These are phyloP conservation scores for Caranx ignobilis DNA, from an alignment of 2,113 vertebrate genomes.

Conservation along the genomic window DNA sequence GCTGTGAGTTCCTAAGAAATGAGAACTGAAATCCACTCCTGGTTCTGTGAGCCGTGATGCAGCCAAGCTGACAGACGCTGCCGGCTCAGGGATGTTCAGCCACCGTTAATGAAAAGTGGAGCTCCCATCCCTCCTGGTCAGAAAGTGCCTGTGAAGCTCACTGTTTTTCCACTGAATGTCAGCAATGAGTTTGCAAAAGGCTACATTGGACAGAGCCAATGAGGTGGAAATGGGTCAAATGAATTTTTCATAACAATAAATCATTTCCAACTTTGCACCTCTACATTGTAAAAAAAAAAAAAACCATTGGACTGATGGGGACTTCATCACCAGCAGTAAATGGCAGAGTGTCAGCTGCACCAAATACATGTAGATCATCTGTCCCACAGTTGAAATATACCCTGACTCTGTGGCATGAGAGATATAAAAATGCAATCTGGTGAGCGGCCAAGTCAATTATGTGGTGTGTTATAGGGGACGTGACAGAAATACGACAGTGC, in stretches of 20 bases:
- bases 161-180: conserved; percentile 61
- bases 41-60: conserved; percentile 59
- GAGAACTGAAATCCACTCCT: conserved; percentile 35
- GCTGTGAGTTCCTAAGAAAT: conserved; percentile 36
- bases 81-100: conserved; percentile 62
- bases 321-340: conserved; percentile 12
- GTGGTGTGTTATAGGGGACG: conserved; percentile 16
- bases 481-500: conserved; percentile 64
- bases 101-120: conserved; percentile 72
- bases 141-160: conserved; percentile 35
- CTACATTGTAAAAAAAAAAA: not conserved
- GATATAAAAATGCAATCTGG: conserved; percentile 59
- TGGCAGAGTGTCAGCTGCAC: conserved; percentile 17
- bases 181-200: conserved; percentile 52
- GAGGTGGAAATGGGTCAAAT: conserved; percentile 22
- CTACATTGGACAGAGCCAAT: conserved; percentile 10
- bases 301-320: conserved; percentile 9
- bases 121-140: conserved; percentile 65
- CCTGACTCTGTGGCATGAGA: conserved; percentile 34
- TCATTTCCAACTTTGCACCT: not conserved
- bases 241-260: conserved; percentile 16
- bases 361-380: conserved; percentile 47
- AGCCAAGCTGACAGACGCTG: conserved; percentile 58
- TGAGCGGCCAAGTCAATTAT: conserved; percentile 52
- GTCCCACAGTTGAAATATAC: conserved; percentile 47